phyloP scores from a whole-genome alignment of 2,888 invertebrate genomes.

The Cabera pusaria region DNA sequence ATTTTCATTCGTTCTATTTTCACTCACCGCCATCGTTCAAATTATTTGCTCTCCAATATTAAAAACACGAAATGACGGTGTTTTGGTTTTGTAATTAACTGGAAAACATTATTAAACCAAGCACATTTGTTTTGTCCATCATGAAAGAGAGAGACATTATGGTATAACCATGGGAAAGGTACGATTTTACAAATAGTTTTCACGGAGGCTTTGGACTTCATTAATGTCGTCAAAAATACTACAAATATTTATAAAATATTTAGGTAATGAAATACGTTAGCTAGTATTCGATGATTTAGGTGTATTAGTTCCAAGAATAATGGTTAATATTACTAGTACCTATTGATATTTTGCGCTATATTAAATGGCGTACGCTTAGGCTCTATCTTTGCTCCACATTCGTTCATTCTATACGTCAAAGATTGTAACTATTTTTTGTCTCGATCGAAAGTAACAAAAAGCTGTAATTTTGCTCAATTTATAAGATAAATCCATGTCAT shows the following conservation, averaged over 20 bases:
- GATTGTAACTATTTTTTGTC: too few relatives aligned
- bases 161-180: constrained; percentile 13
- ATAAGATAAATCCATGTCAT: too few relatives aligned
- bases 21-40: constrained; percentile 20
- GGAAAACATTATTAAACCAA: not conserved
- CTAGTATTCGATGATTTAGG: not conserved
- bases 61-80: too few relatives aligned
- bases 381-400: constrained; percentile 18
- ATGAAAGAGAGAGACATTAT: too few relatives aligned
- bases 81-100: too few relatives aligned
- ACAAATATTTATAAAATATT: too few relatives aligned
- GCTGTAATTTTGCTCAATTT: too few relatives aligned
- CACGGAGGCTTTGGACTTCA: constrained; percentile 7
- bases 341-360: not conserved
- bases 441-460: too few relatives aligned
- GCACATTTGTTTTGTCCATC: too few relatives aligned
- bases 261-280: too few relatives aligned
- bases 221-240: too few relatives aligned
- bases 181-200: not conserved
- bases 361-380: constrained; percentile 15
- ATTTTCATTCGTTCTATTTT: constrained; percentile 11
- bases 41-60: too few relatives aligned
- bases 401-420: constrained; percentile 16
- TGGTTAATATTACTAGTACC: not conserved
- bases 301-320: not conserved